These are phyloP conservation scores for Pithys albifrons DNA, from an alignment of 2,113 vertebrate species.

Conservation along the genomic window DNA sequence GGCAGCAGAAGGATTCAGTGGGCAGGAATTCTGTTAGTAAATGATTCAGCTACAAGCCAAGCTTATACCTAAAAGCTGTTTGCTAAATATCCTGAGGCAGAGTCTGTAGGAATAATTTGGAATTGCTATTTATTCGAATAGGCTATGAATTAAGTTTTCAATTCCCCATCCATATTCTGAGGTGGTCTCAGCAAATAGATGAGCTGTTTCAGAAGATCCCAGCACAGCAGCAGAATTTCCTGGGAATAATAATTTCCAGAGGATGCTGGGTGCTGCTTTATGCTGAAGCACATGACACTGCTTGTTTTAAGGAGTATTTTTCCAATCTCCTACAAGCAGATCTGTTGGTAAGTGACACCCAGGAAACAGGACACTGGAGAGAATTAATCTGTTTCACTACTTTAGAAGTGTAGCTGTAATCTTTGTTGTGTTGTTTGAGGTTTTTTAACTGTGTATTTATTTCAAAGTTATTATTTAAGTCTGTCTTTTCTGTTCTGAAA, in stretches of 20 bases:
- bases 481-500: neutral
- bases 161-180: neutral
- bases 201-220: neutral
- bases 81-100: neutral
- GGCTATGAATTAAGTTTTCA: neutral
- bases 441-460: neutral
- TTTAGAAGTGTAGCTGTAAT: neutral
- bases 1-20: neutral
- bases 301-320: neutral
- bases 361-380: neutral
- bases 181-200: neutral
- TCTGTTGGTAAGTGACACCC: neutral
- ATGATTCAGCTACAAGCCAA: neutral
- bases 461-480: neutral
- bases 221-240: neutral
- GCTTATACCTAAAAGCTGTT: neutral
- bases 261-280: neutral
- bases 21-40: neutral
- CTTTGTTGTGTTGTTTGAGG: neutral
- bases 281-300: neutral
- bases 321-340: neutral
- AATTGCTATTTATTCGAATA: slow-evolving; percentile 25
- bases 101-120: neutral
- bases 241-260: neutral
- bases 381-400: neutral